A percentile compares a stretch with the other conserved stretches of the same genome.
Conservation (phyloP, 2,113 vertebrate genomes). For the Cavia porcellus region DNA sequence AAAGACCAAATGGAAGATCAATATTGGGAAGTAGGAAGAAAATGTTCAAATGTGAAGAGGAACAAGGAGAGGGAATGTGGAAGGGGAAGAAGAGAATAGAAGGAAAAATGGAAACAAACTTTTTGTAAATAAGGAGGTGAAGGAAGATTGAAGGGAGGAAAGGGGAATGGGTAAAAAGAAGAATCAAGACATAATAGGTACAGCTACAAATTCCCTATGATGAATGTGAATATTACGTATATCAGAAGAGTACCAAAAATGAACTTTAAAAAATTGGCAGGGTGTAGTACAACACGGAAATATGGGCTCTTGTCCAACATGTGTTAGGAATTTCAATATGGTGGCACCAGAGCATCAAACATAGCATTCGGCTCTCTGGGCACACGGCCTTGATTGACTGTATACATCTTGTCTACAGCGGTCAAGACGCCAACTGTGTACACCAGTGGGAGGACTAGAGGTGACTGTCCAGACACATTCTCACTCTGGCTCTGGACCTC, state of each 20-base stretch:
- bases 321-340: not conserved
- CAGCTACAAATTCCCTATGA: not conserved
- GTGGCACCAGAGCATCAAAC: not conserved
- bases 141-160: not conserved
- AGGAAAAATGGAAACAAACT: not conserved
- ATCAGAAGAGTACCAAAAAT: not conserved
- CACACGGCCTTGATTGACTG: fast-evolving
- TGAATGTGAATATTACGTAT: not conserved
- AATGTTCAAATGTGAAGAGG: not conserved
- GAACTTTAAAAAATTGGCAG: not conserved
- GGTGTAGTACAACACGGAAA: fast-evolving
- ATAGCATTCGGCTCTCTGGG: too few relatives aligned
- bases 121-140: not conserved
- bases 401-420: not conserved
- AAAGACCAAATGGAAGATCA: not conserved
- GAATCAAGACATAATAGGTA: not conserved
- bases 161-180: not conserved
- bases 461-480: not conserved
- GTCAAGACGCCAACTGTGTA: fast-evolving
- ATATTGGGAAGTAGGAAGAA: not conserved
- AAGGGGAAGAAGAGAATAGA: not conserved
- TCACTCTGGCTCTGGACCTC: not conserved
- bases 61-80: not conserved
- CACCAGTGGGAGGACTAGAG: fast-evolving
- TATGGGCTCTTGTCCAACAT: fast-evolving